Conservation (phyloP, 2,888 invertebrate genomes). For the Amphiduros pacificus region DNA sequence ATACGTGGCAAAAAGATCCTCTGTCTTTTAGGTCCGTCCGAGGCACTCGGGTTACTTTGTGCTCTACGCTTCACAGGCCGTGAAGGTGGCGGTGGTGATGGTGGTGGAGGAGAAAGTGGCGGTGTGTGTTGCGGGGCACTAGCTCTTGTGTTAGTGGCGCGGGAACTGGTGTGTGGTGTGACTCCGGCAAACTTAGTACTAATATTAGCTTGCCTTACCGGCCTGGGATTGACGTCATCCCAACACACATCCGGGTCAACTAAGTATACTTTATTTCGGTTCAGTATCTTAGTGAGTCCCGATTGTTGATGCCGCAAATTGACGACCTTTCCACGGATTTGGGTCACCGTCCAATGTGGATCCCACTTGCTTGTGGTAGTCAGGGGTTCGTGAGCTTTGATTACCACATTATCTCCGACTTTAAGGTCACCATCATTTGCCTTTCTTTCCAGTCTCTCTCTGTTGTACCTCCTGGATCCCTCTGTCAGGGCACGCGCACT, state of each 20-base stretch:
- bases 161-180: no score
- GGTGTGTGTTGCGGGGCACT: no score
- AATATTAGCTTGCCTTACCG: not conserved
- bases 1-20: no score
- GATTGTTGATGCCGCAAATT: not conserved
- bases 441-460: not conserved
- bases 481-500: not conserved
- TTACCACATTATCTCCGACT: not conserved
- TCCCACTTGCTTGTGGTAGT: not conserved
- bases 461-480: not conserved
- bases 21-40: no score
- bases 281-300: not conserved
- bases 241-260: not conserved
- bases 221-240: not conserved
- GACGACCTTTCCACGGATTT: not conserved
- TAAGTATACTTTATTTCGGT: not conserved
- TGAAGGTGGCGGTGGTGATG: no score
- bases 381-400: not conserved
- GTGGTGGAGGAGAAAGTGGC: no score
- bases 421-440: not conserved
- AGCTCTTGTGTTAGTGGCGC: no score
- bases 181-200: no score
- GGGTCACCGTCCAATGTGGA: not conserved
- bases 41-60: no score
- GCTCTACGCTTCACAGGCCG: no score